These are phyloP conservation scores for Sebastes aleutianus DNA, from an alignment of 2,797 vertebrate genomes.

Conservation along the genomic window DNA sequence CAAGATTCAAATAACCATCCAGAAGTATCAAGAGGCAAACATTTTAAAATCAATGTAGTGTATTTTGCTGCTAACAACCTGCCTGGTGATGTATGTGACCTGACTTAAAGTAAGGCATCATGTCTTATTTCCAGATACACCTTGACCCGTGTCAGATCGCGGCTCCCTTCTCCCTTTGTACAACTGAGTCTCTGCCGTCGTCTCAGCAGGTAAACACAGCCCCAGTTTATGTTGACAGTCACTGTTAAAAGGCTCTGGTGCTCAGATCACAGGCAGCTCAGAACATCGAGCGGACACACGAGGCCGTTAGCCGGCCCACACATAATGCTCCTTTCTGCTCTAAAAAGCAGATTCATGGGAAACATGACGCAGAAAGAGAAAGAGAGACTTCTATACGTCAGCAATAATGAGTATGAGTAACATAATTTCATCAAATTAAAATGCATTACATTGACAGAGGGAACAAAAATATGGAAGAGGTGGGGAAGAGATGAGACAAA, in stretches of 20 bases:
- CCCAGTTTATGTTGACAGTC: conserved; percentile 44
- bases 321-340: conserved; percentile 70
- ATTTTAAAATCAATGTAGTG: conserved; percentile 5
- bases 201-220: conserved; percentile 51
- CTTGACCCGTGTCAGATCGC: conserved; percentile 44
- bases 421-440: conserved; percentile 12
- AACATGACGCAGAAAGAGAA: conserved; percentile 26
- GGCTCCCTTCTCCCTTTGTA: conserved; percentile 9
- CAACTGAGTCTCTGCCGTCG: conserved; percentile 27
- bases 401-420: not conserved
- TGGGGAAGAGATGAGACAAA: not conserved
- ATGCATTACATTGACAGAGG: not conserved
- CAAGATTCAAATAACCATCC: not conserved
- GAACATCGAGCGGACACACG: conserved; percentile 53
- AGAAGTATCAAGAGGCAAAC: not conserved
- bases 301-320: conserved; percentile 40
- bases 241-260: conserved; percentile 47
- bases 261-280: conserved; percentile 48
- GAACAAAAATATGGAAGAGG: not conserved
- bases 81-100: conserved; percentile 37
- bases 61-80: conserved; percentile 1
- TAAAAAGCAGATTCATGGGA: conserved; percentile 63
- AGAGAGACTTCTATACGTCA: not conserved
- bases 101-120: conserved; percentile 38
- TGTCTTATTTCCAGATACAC: conserved; percentile 39